These are phyloP conservation scores for Philopotamus ludificatus DNA, from an alignment of 1,140 invertebrate species.

Conservation along the genomic window DNA sequence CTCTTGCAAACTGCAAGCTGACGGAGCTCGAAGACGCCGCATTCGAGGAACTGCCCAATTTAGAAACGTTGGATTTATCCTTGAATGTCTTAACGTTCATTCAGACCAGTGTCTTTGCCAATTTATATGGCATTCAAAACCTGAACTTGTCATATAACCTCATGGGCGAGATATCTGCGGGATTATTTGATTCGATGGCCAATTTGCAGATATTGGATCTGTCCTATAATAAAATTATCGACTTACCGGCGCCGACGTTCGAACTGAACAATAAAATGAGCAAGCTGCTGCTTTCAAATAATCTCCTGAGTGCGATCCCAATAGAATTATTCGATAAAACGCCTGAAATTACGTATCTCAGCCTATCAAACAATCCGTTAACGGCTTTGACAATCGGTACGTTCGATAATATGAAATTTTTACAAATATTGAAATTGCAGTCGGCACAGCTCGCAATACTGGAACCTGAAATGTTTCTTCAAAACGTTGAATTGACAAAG, in stretches of 20 bases:
- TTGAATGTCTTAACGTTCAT: slow-evolving; percentile 8
- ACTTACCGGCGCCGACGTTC: slow-evolving; percentile 10
- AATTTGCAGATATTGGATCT: slow-evolving; percentile 18
- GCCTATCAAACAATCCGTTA: slow-evolving; percentile 27
- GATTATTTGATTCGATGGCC: slow-evolving; percentile 29
- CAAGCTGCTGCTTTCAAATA: slow-evolving; percentile 5
- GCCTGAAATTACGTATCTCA: neutral
- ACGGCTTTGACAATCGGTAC: slow-evolving; percentile 6
- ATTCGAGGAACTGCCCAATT: slow-evolving; percentile 13
- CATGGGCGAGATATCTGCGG: slow-evolving; percentile 10
- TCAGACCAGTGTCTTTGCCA: slow-evolving; percentile 7
- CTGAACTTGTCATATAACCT: slow-evolving; percentile 20
- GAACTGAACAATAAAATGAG: slow-evolving; percentile 1
- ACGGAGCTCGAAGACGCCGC: slow-evolving; percentile 7
- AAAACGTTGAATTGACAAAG: neutral
- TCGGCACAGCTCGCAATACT: slow-evolving; percentile 12
- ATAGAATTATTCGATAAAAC: slow-evolving; percentile 24
- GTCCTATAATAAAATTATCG: slow-evolving; percentile 25
- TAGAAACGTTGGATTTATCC: slow-evolving; percentile 24
- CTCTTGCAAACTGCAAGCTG: slow-evolving; percentile 16
- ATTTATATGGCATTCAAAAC: slow-evolving; percentile 20
- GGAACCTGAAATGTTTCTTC: slow-evolving; percentile 27
- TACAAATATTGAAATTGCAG: slow-evolving; percentile 5
- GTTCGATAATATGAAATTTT: slow-evolving; percentile 15
- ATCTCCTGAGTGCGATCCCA: slow-evolving; percentile 10